Conservation (phyloP, 2,888 invertebrate genomes). For the Scaeva pyrastri region DNA sequence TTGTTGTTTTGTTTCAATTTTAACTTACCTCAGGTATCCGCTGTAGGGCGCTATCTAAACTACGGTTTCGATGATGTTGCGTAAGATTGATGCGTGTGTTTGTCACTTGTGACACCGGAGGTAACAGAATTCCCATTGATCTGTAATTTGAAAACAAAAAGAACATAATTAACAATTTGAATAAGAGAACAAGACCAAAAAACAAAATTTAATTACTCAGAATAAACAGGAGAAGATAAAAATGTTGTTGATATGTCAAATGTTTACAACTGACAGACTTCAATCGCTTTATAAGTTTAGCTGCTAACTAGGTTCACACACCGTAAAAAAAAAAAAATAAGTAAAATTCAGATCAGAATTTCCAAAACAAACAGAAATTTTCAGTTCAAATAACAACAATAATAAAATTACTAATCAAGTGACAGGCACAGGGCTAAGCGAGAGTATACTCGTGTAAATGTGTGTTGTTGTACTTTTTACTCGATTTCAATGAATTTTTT, state of each 20-base stretch:
- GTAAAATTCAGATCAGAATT: slow-evolving; percentile 2
- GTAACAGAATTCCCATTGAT: slow-evolving; percentile 84
- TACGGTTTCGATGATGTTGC: slow-evolving; percentile 94
- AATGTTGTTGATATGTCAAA: not conserved
- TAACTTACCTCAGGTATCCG: slow-evolving; percentile 91
- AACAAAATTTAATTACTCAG: slow-evolving; percentile 43
- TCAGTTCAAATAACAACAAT: slow-evolving; percentile 16
- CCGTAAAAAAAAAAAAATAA: not conserved
- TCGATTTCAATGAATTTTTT: slow-evolving; percentile 1
- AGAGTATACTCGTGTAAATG: too few species aligned
- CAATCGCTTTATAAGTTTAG: not conserved
- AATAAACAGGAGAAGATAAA: not conserved
- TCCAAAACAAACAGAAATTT: not conserved
- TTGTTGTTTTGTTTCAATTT: not conserved
- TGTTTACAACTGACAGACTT: slow-evolving; percentile 6
- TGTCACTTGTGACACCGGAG: slow-evolving; percentile 84
- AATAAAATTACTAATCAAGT: slow-evolving; percentile 5
- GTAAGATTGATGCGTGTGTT: slow-evolving; percentile 84
- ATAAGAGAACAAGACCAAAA: not conserved
- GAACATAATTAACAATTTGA: slow-evolving; percentile 10
- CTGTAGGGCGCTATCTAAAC: slow-evolving; percentile 94
- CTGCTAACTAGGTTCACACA: not conserved
- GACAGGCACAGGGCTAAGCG: too few species aligned
- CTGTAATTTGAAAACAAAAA: slow-evolving; percentile 77
- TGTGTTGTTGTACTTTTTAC: slow-evolving; percentile 1